A percentile compares a stretch with the other conserved stretches of the same genome.
phyloP scores from a whole-genome alignment of 2,113 vertebrate genomes.

The Acrocephalus kingi region DNA sequence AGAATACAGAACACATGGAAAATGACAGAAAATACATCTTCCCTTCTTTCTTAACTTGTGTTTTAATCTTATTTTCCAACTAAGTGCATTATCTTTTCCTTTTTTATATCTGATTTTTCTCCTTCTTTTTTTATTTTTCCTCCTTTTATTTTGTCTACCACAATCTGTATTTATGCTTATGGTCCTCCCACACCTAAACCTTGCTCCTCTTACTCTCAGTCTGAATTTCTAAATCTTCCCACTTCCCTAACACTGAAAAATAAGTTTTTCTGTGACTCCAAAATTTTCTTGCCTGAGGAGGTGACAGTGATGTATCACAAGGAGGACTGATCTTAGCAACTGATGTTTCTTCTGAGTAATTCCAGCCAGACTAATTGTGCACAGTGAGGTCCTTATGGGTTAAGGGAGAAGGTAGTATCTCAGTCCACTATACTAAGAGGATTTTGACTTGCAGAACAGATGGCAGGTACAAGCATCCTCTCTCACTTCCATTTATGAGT shows the following conservation, averaged over 20 bases:
- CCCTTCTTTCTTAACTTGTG: not conserved
- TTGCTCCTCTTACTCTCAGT: not conserved
- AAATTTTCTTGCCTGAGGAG: not conserved
- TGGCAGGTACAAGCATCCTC: not conserved
- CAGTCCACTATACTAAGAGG: not conserved
- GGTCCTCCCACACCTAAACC: not conserved
- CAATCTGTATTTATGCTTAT: not conserved
- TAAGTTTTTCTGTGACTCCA: not conserved
- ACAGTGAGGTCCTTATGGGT: not conserved
- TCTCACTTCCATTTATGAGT: not conserved
- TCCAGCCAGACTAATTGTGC: not conserved
- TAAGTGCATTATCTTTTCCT: not conserved
- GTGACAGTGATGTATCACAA: rapidly evolving
- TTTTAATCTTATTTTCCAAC: not conserved
- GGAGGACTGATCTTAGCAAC: not conserved
- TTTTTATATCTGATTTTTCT: not conserved
- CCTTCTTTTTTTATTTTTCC: not conserved
- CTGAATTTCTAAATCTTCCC: not conserved
- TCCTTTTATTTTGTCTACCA: not conserved
- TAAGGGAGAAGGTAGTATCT: not conserved
- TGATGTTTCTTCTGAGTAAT: not conserved
- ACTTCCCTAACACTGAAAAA: not conserved
- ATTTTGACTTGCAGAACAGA: slow-evolving; percentile 35
- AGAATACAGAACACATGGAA: not conserved
- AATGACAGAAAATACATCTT: not conserved